phyloP scores from a whole-genome alignment of 1,140 invertebrate genomes.

The Mactra quadrangularis region DNA sequence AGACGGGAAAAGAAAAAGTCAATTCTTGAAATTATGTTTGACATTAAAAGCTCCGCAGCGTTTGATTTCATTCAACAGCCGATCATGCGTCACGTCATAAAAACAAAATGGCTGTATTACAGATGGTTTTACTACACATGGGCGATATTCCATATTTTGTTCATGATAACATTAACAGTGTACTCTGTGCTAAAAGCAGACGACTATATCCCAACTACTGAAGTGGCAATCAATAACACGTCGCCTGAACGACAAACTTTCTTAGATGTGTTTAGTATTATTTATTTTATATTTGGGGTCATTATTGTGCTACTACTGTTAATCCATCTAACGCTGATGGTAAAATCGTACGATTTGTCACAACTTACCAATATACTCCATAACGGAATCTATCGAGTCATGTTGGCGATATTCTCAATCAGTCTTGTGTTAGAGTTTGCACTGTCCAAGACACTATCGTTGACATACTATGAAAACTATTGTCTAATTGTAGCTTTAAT shows the following conservation, averaged over 20 bases:
- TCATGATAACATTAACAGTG: slow-evolving; percentile 63
- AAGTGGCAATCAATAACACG: not conserved
- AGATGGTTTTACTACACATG: slow-evolving; percentile 60
- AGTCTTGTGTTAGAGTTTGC: slow-evolving; percentile 39
- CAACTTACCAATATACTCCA: slow-evolving; percentile 50
- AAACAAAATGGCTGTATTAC: slow-evolving; percentile 67
- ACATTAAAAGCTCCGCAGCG: slow-evolving; percentile 56
- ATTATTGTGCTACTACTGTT: slow-evolving; percentile 39
- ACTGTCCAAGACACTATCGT: not conserved
- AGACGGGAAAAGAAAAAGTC: slow-evolving; percentile 45
- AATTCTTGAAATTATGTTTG: slow-evolving; percentile 68
- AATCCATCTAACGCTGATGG: slow-evolving; percentile 10
- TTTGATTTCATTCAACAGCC: slow-evolving; percentile 64
- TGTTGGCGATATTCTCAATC: slow-evolving; percentile 44
- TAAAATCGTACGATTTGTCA: slow-evolving; percentile 26
- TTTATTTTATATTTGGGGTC: slow-evolving; percentile 33
- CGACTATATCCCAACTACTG: not conserved
- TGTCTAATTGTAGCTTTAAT: slow-evolving; percentile 67
- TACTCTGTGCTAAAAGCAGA: slow-evolving; percentile 62
- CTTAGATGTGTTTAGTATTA: slow-evolving; percentile 1
- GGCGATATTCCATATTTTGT: slow-evolving; percentile 61
- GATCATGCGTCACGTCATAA: slow-evolving; percentile 63
- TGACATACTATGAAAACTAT: slow-evolving; percentile 47
- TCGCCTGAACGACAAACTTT: slow-evolving; percentile 1
- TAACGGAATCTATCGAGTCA: slow-evolving; percentile 51